Base-by-base conservation (phyloP, 2,888 invertebrate species). In the Lycophotia porphyrea region DNA sequence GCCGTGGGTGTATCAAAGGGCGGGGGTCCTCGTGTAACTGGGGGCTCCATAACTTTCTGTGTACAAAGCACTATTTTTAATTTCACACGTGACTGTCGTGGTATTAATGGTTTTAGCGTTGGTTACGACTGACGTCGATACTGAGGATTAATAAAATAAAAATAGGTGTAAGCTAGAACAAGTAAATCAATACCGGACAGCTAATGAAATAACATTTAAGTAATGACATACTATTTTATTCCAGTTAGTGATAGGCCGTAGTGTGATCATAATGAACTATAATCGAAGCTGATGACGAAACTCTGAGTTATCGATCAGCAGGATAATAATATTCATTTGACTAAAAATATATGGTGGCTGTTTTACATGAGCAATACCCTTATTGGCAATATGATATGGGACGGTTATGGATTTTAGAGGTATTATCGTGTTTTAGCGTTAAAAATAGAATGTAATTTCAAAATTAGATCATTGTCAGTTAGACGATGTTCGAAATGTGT, bases 1-100 rank as follows among this genome's bases (percentile, higher is more conserved):
- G 44, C 63, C 34, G 66, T 63, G 69, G 73, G 64, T 74, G 60
- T 76, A 78, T 60, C 72, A 76, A 75, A 76, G 74, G 69, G 75
- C 78, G 69, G 68, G 47, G 58, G 39, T 18, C 34, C 76, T 77
- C 68, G 55, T 68, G 24, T 65, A 42, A 71, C 39, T 67, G 44
- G 39, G 66, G 63, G 85, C 15, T 58, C 49, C 18, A 74, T 80
- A 18, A 3, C 18, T 58, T 58, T 58, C 36, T 73, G 21, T 63
- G n/a, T 47, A 27, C 5, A 27, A 72, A 58, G 58, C 72, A 49
- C 13, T 71, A 58, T 66, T 80, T 81, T 80, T 81, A 67, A 80
- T 60, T 52, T 71, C 71, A 75, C 81, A 81, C 81, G 76, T 84
- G 67, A 15, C 49, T 39, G 0, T 47, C 18, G 27, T 3, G 15